A percentile compares a stretch with the other conserved stretches of the same genome.
Conservation (phyloP, 2,888 invertebrate genomes). For the Thymelicus lineola region DNA sequence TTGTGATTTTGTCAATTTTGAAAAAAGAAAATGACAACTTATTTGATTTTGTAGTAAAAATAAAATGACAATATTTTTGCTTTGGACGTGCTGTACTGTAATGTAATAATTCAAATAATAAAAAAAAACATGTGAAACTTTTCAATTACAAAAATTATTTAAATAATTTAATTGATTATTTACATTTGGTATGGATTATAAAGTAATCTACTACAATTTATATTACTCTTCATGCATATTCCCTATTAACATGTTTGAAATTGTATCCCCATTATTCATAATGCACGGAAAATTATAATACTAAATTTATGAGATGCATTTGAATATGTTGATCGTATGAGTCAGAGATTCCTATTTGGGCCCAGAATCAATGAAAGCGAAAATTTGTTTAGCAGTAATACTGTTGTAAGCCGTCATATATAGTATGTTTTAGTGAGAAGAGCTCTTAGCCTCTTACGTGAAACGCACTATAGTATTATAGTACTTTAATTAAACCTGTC, state of each 20-base stretch:
- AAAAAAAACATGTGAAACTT: neutral
- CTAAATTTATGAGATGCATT: too few relatives aligned
- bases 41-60: neutral
- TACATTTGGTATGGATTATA: neutral
- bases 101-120: neutral
- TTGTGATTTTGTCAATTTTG: neutral
- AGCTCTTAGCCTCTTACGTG: too few relatives aligned
- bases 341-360: neutral
- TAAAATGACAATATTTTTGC: too few relatives aligned
- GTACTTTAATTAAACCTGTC: too few relatives aligned
- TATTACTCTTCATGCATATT: conserved; percentile 3
- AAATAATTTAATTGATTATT: neutral
- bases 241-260: neutral
- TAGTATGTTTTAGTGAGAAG: too few relatives aligned
- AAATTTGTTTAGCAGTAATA: neutral
- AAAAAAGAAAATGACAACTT: too few relatives aligned
- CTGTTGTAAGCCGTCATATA: too few relatives aligned
- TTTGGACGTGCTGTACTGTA: too few relatives aligned
- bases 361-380: neutral
- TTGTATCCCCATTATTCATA: too few relatives aligned
- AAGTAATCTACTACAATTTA: neutral
- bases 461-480: too few relatives aligned
- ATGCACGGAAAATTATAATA: too few relatives aligned
- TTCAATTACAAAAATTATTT: neutral
- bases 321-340: too few relatives aligned